Evolutionary conservation across 2,113 vertebrate genomes (phyloP), one percentile per base, ranked within the genome.

Genomic region (Pteruthius melanotis): DNA sequence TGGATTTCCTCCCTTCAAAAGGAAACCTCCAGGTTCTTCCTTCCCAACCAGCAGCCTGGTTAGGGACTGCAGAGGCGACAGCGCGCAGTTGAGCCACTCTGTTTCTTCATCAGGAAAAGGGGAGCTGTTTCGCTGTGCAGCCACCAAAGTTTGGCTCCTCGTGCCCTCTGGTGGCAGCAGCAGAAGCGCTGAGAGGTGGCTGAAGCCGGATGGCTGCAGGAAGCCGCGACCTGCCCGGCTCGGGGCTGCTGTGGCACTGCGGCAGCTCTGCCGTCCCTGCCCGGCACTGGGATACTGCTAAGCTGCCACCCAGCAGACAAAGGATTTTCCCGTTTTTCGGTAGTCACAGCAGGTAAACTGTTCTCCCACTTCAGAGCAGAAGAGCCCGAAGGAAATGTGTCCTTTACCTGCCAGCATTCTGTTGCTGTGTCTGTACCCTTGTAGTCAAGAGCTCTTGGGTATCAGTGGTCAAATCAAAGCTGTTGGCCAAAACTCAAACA

Each of bases 51-150:
- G 3, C 42, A 70, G 33, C 22, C 23, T 42, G 39, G 3, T 10
- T 31, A 26, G 45, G 42, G 19, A 59, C 10, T 50, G 44, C 56
- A 33, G 56, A 42, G 40, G 23, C 47, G 27, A 15, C 16, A 52
- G 54, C 47, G 12, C 3, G 3, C 21, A 20, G 10, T 56, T 54
- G 14, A 39, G 49, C n/a, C 40, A 2, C 39, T 35, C 33, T 40
- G 16, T 8, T 66, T 39, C 33, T 30, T 28, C 47, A 22, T 16
- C 1, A 49, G 52, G 40, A 35, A 70, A 69, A 24, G 6, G 16
- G 22, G 40, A 80, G 30, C 0, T 0, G 2, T 33, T 47, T 19
- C 1, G 0, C 21, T 9, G 15, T 1, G 27, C 18, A 87, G 6
- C 11, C 72, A n/a, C 15, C 33, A 24, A 83, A 81, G 13, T 87